phyloP scores from a whole-genome alignment of 2,888 invertebrate genomes.

The Drosophila cracens region DNA sequence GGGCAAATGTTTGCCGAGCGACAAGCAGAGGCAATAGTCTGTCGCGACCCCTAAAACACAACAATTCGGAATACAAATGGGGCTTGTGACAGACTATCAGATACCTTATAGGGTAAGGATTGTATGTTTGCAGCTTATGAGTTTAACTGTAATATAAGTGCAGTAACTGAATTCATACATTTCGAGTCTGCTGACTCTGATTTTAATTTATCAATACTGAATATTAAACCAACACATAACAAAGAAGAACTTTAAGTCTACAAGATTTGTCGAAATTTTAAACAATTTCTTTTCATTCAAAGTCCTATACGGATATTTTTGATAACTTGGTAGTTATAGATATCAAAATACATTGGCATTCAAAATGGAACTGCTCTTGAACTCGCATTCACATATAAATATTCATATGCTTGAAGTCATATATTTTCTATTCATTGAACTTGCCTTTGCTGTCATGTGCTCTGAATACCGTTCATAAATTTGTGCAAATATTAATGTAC shows the following conservation, averaged over 20 bases:
- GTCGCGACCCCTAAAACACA: background rate
- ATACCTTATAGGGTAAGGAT: background rate
- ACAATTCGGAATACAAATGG: background rate
- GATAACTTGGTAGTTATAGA: background rate
- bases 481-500: slow-evolving; percentile 38
- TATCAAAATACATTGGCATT: background rate
- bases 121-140: background rate
- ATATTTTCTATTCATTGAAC: slow-evolving; percentile 74
- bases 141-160: background rate
- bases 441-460: slow-evolving; percentile 31
- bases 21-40: slow-evolving; percentile 38
- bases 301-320: too few species aligned
- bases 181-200: background rate
- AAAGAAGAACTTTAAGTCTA: background rate
- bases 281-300: too few species aligned
- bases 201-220: background rate
- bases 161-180: background rate
- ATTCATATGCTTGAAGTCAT: slow-evolving; percentile 10
- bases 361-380: background rate
- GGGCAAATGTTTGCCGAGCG: slow-evolving; percentile 21
- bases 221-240: background rate
- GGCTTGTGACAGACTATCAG: background rate
- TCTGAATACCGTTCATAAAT: slow-evolving; percentile 53
- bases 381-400: too few species aligned
- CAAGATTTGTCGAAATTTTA: background rate